Percentiles rank a stretch among this genome's conserved stretches.
These are phyloP conservation scores for Epizoanthus scotinus DNA, from an alignment of 92 coral and sea anemone species.

Conservation along the genomic window DNA sequence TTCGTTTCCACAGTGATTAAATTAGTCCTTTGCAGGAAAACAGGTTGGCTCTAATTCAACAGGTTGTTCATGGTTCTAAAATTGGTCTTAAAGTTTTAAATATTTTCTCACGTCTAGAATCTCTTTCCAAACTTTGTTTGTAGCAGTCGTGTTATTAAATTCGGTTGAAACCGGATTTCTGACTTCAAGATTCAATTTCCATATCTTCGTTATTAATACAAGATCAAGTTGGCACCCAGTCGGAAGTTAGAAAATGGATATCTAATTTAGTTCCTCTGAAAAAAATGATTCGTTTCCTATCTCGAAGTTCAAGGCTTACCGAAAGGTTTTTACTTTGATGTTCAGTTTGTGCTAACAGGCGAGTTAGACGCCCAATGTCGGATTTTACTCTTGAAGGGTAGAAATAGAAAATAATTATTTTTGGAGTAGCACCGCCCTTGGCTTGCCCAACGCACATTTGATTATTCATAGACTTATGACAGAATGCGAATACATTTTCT, in stretches of 20 bases:
- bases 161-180: constrained; percentile 1
- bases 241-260: constrained; percentile 27
- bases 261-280: constrained; percentile 21
- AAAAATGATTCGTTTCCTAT: constrained; percentile 17
- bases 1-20: constrained; percentile 85
- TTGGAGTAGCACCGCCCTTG: constrained; percentile 35
- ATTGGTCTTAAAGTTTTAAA: neutral
- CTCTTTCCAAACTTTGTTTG: neutral
- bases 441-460: constrained; percentile 17
- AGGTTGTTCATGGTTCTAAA: constrained; percentile 63
- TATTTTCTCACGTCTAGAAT: neutral
- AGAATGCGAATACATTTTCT: neutral
- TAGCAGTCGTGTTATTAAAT: neutral
- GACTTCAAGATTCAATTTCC: neutral
- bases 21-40: constrained; percentile 51
- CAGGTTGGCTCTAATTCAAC: constrained; percentile 86
- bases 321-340: neutral
- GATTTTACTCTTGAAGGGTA: constrained; percentile 5
- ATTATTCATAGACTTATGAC: neutral
- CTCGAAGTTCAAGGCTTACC: constrained; percentile 14
- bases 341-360: neutral
- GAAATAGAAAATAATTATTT: constrained; percentile 5
- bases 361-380: constrained; percentile 7
- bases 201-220: constrained; percentile 8
- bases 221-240: constrained; percentile 26